Evolutionary conservation across 2,797 vertebrate species (phyloP), one percentile per base, ranked within the genome.

Genomic region (Poecilia picta): DNA sequence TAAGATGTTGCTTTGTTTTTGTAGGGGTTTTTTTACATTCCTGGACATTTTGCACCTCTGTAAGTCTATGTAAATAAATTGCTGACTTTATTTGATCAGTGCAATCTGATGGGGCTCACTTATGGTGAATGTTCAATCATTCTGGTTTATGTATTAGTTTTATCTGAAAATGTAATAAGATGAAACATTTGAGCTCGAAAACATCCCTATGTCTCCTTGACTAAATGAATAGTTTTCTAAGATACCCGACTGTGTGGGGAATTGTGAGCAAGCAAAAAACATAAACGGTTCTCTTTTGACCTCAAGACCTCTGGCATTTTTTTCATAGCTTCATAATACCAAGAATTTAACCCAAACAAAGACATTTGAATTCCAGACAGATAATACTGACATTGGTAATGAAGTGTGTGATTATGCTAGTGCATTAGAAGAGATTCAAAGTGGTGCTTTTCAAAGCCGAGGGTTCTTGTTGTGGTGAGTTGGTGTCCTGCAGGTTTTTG

Each of bases 401-500:
- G 75, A 73, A 62, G 72, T 74, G 46, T 45, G 53, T 83, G 80
- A 86, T 74, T 74, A 74, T 55, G 59, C 75, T 36, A 70, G n/a
- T 77, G 31, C 53, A 57, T 74, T 39, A 77, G 66, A 45, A 39
- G 33, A n/a, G 39, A 68, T 64, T 81, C 80, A 81, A 85, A 83
- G 55, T 75, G 62, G 46, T 76, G 68, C 75, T 87, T 79, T 71
- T 68, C 73, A 72, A 77, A 81, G 66, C 25, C 77, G 53, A 80
- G 53, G 66, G 18, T 76, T 76, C 75, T 31, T n/a, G 72, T 79
- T 15, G 11, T 36, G 77, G 73, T 53, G 82, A 51, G 66, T 36
- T 1, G n/a, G 33, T 57, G 31, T 85, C 89, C 87, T 79, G 84
- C 77, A 72, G 81, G 25, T 80, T 86, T 87, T 80, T 72, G 55